A percentile compares a stretch with the other conserved stretches of the same genome.
Conservation (phyloP, 2,888 invertebrate genomes). For the Conops quadrifasciatus region DNA sequence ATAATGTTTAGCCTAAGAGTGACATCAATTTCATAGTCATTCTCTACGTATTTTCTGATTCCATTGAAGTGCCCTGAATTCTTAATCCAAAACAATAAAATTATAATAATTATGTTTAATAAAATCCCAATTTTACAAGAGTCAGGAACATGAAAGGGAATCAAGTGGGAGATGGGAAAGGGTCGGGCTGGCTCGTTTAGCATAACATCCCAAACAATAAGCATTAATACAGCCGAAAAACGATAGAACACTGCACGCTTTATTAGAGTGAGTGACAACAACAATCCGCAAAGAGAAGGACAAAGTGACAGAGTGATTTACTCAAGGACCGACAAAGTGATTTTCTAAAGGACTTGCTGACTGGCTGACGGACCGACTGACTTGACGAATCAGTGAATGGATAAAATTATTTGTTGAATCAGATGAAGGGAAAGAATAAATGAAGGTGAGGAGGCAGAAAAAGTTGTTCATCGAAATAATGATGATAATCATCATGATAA, state of each 20-base stretch:
- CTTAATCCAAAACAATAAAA: too few species aligned
- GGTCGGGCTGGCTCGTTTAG: background rate
- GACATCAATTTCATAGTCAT: too few species aligned
- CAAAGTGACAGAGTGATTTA: slow-evolving; percentile 8
- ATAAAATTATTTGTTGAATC: too few species aligned
- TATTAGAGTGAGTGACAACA: background rate
- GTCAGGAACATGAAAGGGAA: background rate
- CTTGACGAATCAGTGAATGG: slow-evolving; percentile 2
- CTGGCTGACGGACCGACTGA: background rate
- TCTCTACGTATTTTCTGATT: too few species aligned
- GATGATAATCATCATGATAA: slow-evolving; percentile 3
- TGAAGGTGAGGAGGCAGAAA: background rate
- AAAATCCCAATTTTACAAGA: background rate
- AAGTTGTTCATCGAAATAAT: slow-evolving; percentile 8
- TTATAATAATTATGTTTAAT: too few species aligned
- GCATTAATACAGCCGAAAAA: slow-evolving; percentile 14
- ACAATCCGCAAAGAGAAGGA: background rate
- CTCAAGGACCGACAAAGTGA: background rate
- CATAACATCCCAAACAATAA: slow-evolving; percentile 17
- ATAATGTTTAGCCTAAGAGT: too few species aligned
- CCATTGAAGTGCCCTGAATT: too few species aligned
- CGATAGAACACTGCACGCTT: background rate
- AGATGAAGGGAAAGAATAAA: background rate
- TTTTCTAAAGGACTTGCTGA: too few species aligned
- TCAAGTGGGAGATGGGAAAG: background rate